Conservation (phyloP, 2,888 invertebrate genomes). For the Acheta domesticus region DNA sequence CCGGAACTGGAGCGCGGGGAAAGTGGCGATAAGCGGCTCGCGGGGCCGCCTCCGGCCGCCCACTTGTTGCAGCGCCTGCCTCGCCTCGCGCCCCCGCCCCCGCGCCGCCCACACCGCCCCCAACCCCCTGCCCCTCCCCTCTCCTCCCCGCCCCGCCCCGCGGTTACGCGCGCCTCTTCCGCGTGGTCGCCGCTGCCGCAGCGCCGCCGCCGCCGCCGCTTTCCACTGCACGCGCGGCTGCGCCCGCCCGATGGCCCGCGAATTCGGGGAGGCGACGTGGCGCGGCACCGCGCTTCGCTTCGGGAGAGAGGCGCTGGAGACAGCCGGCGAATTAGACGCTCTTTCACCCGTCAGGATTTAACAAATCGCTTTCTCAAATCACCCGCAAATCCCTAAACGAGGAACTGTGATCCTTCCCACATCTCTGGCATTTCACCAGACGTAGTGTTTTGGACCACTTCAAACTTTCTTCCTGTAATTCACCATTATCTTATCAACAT, state of each 20-base stretch:
- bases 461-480: too few species aligned
- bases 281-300: too few species aligned
- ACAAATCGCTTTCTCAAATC: too few species aligned
- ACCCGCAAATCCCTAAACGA: too few species aligned
- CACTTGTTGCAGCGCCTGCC: not conserved
- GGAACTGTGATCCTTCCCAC: too few species aligned
- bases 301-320: too few species aligned
- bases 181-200: not conserved
- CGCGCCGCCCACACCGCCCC: not conserved
- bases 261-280: not conserved
- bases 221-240: not conserved
- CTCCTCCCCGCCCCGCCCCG: too few species aligned
- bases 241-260: not conserved
- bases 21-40: slow-evolving; percentile 18
- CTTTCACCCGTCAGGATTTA: too few species aligned
- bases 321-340: too few species aligned
- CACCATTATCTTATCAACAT: too few species aligned
- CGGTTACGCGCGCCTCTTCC: not conserved
- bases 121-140: not conserved
- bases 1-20: not conserved
- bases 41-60: slow-evolving; percentile 6
- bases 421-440: too few species aligned
- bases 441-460: too few species aligned
- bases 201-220: not conserved
- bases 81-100: not conserved